A percentile compares a stretch with the other conserved stretches of the same genome.
These are phyloP conservation scores for Psilopogon haemacephalus DNA, from an alignment of 2,113 vertebrate genomes.

Conservation along the genomic window DNA sequence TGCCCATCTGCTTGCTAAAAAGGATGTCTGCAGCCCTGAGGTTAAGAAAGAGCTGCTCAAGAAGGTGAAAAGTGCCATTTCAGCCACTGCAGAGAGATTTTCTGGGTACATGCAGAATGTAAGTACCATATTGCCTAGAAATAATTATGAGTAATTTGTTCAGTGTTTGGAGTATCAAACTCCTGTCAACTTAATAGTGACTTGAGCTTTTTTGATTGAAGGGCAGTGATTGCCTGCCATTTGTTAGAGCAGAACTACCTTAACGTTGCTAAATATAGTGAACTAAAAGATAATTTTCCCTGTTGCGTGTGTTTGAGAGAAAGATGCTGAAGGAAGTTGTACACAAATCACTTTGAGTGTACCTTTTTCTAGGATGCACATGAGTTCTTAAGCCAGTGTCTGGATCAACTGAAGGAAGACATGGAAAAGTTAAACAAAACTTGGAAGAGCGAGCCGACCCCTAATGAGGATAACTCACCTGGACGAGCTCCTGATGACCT, in stretches of 20 bases:
- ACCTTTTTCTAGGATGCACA: conserved; percentile 87
- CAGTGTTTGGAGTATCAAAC: background rate
- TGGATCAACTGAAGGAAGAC: conserved; percentile 97
- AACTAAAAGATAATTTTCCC: background rate
- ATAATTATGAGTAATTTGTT: background rate
- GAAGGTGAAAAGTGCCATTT: conserved; percentile 97
- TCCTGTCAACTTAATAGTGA: background rate
- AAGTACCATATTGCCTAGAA: conserved; percentile 62
- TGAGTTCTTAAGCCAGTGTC: conserved; percentile 97
- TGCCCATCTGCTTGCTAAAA: conserved; percentile 93
- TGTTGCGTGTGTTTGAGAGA: background rate
- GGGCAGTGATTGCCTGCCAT: background rate
- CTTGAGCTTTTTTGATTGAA: background rate
- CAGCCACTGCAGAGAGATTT: conserved; percentile 95
- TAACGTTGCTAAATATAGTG: background rate
- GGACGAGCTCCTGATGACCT: conserved; percentile 77
- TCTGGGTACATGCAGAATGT: conserved; percentile 99
- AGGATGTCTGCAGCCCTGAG: conserved; percentile 92
- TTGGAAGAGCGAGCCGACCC: conserved; percentile 81
- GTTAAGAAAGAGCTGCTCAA: conserved; percentile 95
- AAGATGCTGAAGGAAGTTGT: background rate
- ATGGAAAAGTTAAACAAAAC: conserved; percentile 97
- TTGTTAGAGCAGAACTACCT: background rate
- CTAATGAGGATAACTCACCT: conserved; percentile 78
- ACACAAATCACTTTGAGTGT: background rate